Conservation (phyloP, 2,888 invertebrate genomes). For the Drosophila nr. perissopoda region DNA sequence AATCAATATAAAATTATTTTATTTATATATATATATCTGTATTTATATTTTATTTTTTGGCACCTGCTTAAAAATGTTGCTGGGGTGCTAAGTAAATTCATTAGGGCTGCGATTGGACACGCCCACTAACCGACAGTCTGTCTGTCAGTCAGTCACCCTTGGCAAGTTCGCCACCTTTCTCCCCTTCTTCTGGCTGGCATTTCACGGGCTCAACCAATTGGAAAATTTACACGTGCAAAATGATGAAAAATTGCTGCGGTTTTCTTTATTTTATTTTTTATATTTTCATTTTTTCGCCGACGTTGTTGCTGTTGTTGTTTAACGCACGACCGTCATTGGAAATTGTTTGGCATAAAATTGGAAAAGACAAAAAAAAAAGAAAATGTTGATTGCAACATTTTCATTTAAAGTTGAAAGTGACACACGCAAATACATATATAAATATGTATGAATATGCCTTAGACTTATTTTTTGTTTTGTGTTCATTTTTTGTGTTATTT, state of each 20-base stretch:
- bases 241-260: conserved; percentile 84
- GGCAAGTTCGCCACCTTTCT: neutral
- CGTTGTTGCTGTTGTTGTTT: conserved; percentile 13
- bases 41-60: neutral
- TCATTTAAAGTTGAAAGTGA: conserved; percentile 72
- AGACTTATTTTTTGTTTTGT: conserved; percentile 22
- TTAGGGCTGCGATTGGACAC: conserved; percentile 23
- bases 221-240: conserved; percentile 84
- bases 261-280: conserved; percentile 44
- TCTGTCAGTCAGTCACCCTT: neutral
- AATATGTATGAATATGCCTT: conserved; percentile 13
- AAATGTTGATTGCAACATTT: conserved; percentile 69
- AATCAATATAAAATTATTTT: neutral
- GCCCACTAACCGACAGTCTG: conserved; percentile 9
- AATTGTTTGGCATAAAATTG: conserved; percentile 75
- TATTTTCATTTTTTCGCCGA: conserved; percentile 22
- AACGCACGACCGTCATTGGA: conserved; percentile 44
- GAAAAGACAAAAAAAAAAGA: conserved; percentile 62
- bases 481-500: conserved; percentile 70
- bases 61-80: conserved; percentile 11
- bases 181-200: conserved; percentile 32
- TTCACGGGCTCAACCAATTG: conserved; percentile 80
- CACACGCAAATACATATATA: conserved; percentile 27
- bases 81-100: conserved; percentile 21
- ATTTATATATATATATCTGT: neutral